Evolutionary conservation across 2,797 vertebrate species (phyloP).

Genomic region (Geotrypetes seraphini): DNA sequence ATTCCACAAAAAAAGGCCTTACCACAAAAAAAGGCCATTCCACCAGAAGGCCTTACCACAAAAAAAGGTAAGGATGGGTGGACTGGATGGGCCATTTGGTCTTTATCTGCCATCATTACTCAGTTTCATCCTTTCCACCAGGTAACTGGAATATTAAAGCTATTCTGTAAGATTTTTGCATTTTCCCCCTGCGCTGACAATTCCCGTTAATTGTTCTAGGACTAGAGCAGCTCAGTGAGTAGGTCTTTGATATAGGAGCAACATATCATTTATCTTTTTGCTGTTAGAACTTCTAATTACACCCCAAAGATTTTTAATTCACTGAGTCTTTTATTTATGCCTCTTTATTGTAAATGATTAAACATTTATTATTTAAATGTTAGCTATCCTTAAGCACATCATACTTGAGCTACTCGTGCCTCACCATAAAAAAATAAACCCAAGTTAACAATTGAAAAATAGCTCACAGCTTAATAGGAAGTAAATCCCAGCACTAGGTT

Average conservation of each 20-base stretch:
- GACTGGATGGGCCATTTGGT: no score
- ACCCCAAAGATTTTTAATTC: conserved; percentile 26
- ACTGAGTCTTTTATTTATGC: conserved; percentile 32
- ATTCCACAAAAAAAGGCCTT: no score
- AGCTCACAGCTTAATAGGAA: background rate
- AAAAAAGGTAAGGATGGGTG: no score
- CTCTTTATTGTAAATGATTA: conserved; percentile 30
- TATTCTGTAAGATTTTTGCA: no score
- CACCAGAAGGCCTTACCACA: no score
- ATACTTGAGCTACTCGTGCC: conserved; percentile 12
- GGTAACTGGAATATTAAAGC: no score
- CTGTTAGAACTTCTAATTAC: conserved; percentile 34
- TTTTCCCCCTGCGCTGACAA: background rate
- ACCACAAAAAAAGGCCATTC: no score
- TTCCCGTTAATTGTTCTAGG: conserved; percentile 22
- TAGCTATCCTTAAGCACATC: conserved; percentile 21
- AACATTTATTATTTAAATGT: conserved; percentile 32
- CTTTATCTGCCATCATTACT: no score
- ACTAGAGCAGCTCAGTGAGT: conserved; percentile 14
- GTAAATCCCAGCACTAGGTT: background rate
- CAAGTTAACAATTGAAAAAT: background rate
- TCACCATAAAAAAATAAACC: background rate
- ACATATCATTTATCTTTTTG: conserved; percentile 29
- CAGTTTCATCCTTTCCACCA: no score
- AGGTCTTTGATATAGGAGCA: no score